Evolutionary conservation across 2,797 vertebrate species (phyloP).

Genomic region (Anisognathus igniventris): DNA sequence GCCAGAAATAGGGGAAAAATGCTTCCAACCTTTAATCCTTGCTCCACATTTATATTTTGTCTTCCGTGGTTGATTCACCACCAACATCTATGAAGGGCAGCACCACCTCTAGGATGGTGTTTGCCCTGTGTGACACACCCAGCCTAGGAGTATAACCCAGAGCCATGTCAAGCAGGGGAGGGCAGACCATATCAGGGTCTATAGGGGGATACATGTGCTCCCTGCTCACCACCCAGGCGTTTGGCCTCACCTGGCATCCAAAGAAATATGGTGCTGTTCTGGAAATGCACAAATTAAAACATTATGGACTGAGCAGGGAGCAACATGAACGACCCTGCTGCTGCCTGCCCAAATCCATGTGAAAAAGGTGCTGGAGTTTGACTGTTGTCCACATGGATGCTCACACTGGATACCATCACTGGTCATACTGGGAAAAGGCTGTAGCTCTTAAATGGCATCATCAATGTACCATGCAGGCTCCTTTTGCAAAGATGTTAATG

Average conservation of each 20-base stretch:
- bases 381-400: background rate
- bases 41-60: background rate
- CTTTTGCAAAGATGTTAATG: background rate
- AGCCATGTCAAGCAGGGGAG: background rate
- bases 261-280: background rate
- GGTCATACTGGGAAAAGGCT: background rate
- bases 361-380: background rate
- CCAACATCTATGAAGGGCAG: background rate
- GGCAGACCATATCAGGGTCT: background rate
- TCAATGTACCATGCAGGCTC: background rate
- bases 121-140: background rate
- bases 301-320: background rate
- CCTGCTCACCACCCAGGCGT: background rate
- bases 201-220: fast-evolving
- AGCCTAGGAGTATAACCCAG: background rate
- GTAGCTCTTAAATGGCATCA: background rate
- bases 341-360: background rate
- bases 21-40: background rate
- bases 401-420: background rate
- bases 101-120: background rate
- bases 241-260: background rate
- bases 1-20: background rate
- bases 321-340: background rate
- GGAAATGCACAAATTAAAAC: background rate
- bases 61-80: background rate